Evolutionary conservation across 2,113 vertebrate species (phyloP).

Genomic region (Toxostoma redivivum): DNA sequence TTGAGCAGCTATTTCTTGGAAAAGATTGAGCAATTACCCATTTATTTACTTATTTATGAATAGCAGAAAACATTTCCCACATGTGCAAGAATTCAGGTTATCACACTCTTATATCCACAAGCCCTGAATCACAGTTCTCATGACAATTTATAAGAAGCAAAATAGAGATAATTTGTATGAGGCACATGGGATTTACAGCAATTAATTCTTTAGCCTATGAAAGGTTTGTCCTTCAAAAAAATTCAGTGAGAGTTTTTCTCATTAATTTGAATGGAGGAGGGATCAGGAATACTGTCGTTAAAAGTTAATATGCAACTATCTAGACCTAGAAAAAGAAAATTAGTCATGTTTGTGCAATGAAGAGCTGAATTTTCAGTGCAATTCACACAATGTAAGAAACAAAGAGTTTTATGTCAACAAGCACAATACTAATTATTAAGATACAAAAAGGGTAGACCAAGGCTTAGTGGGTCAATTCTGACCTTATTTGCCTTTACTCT

Average conservation of each 20-base stretch:
- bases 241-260: neutral
- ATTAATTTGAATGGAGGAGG: neutral
- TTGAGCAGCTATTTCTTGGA: neutral
- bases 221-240: neutral
- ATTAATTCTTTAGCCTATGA: neutral
- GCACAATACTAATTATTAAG: neutral
- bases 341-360: neutral
- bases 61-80: neutral
- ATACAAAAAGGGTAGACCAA: neutral
- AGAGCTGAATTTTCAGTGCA: neutral
- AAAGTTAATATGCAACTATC: neutral
- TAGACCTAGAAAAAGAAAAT: neutral
- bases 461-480: neutral
- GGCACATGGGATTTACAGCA: neutral
- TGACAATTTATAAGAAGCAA: neutral
- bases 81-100: neutral
- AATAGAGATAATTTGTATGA: neutral
- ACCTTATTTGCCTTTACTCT: neutral
- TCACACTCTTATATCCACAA: neutral
- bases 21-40: neutral
- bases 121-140: neutral
- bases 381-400: neutral
- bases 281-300: neutral
- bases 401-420: neutral
- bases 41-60: neutral